These are phyloP conservation scores for Pycnomerus fuliginosus DNA, from an alignment of 2,888 invertebrate genomes.

Conservation along the genomic window DNA sequence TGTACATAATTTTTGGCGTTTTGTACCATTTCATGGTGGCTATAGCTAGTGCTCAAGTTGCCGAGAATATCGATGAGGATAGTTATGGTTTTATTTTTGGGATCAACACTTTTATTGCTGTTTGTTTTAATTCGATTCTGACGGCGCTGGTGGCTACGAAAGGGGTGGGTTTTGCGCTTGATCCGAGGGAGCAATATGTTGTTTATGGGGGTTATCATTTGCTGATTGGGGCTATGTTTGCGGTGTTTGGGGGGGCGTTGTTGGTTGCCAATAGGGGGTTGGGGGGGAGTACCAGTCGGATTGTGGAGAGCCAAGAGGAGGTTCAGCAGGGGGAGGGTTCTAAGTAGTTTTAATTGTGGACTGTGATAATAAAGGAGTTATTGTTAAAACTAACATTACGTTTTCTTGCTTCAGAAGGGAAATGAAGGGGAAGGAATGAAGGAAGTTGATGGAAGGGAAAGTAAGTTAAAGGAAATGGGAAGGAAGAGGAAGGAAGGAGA, in stretches of 20 bases:
- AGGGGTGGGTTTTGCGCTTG: constrained; percentile 11
- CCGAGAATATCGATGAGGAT: constrained; percentile 72
- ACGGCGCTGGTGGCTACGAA: constrained; percentile 13
- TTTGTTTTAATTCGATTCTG: constrained; percentile 44
- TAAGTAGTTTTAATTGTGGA: too few relatives aligned
- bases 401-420: too few relatives aligned
- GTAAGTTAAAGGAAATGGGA: too few relatives aligned
- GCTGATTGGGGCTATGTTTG: constrained; percentile 10
- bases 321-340: too few relatives aligned
- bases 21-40: constrained; percentile 79
- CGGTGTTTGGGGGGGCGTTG: constrained; percentile 10
- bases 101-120: constrained; percentile 78
- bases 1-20: constrained; percentile 71
- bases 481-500: too few relatives aligned
- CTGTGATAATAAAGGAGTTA: too few relatives aligned
- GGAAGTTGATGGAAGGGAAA: too few relatives aligned
- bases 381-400: too few relatives aligned
- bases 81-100: constrained; percentile 89
- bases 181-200: constrained; percentile 17
- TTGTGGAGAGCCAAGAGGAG: too few relatives aligned
- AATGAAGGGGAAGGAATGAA: too few relatives aligned
- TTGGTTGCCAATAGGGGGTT: constrained; percentile 5
- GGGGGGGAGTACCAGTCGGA: too few relatives aligned
- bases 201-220: constrained; percentile 20
- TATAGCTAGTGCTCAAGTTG: constrained; percentile 84